Evolutionary conservation across 2,797 vertebrate genomes (phyloP).

Genomic region (Tiaroga cobitis): DNA sequence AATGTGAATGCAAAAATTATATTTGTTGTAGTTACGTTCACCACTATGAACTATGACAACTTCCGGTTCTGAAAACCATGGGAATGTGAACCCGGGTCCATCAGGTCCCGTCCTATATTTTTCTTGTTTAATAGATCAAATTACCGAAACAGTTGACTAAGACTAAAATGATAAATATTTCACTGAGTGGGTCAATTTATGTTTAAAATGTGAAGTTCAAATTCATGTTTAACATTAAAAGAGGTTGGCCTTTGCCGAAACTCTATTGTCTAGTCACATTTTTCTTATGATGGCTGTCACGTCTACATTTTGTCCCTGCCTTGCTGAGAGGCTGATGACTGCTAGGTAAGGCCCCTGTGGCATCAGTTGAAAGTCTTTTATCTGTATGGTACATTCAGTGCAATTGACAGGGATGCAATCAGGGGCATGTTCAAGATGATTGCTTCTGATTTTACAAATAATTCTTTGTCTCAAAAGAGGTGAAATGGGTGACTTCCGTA

Average conservation of each 20-base stretch:
- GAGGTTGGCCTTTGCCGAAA: not conserved
- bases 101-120: not conserved
- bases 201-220: not conserved
- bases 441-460: constrained; percentile 62
- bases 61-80: not conserved
- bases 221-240: constrained; percentile 19
- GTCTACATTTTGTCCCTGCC: constrained; percentile 55
- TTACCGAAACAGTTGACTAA: not conserved
- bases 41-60: too few relatives aligned
- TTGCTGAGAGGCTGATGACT: constrained; percentile 58
- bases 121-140: not conserved
- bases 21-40: not conserved
- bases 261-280: constrained; percentile 25
- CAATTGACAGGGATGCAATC: constrained; percentile 64
- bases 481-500: constrained; percentile 33
- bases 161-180: not conserved
- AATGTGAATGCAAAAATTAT: too few relatives aligned
- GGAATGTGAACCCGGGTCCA: not conserved
- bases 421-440: constrained; percentile 62
- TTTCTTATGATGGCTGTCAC: constrained; percentile 61
- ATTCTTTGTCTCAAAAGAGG: constrained; percentile 50
- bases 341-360: constrained; percentile 54
- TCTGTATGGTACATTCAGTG: constrained; percentile 61
- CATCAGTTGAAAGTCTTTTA: constrained; percentile 59
- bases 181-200: not conserved